phyloP scores from a whole-genome alignment of 1,140 invertebrate genomes.

The Drosophila repletoides region DNA sequence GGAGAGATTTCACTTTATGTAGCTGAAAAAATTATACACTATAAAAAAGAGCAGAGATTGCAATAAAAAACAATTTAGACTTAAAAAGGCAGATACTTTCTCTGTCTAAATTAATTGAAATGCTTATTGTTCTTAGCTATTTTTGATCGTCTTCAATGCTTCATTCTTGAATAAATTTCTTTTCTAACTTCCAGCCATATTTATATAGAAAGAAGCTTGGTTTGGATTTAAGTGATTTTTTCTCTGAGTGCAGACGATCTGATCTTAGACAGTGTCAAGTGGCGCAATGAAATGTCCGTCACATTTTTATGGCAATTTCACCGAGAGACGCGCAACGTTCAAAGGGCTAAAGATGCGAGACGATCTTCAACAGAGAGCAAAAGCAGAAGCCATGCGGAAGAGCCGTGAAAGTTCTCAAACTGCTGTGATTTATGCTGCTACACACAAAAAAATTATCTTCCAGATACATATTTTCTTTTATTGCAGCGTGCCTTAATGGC shows the following conservation, averaged over 20 bases:
- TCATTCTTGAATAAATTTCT: too few species aligned
- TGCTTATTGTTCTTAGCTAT: too few species aligned
- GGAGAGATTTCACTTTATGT: constrained; percentile 41
- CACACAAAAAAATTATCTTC: constrained; percentile 5
- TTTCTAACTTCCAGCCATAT: too few species aligned
- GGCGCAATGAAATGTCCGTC: constrained; percentile 13
- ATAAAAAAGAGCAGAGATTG: too few species aligned
- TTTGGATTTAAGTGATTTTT: too few species aligned
- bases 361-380: neutral
- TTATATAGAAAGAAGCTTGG: too few species aligned
- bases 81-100: too few species aligned
- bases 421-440: constrained; percentile 18
- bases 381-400: constrained; percentile 24
- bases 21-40: too few species aligned
- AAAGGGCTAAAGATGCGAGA: constrained; percentile 20
- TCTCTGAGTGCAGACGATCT: too few species aligned
- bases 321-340: constrained; percentile 7
- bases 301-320: constrained; percentile 37
- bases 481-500: neutral
- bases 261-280: constrained; percentile 27
- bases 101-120: too few species aligned
- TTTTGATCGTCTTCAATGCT: too few species aligned
- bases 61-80: too few species aligned
- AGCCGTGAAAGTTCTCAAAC: constrained; percentile 48
- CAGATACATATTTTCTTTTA: constrained; percentile 8